Evolutionary conservation across 1,140 invertebrate genomes (phyloP).

Genomic region (Zaprionus kolodkinae): DNA sequence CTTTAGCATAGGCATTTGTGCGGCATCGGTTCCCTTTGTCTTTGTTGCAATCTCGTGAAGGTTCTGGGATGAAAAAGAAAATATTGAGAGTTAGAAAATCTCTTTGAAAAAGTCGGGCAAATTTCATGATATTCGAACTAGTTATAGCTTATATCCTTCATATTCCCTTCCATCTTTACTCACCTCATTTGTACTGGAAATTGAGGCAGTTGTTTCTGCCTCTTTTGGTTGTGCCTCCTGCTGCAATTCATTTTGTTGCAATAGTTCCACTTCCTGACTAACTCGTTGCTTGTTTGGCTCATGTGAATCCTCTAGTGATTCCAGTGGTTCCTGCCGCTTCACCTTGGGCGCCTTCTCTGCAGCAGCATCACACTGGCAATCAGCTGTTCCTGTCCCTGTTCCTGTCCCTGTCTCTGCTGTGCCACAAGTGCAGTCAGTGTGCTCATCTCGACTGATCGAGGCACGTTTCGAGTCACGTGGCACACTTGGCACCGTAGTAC

Average conservation of each 20-base stretch:
- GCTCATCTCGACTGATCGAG: slow-evolving; percentile 50
- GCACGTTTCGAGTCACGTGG: slow-evolving; percentile 59
- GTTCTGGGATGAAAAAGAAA: not conserved
- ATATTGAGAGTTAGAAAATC: not conserved
- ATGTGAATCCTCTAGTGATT: not conserved
- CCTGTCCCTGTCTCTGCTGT: not conserved
- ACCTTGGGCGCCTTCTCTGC: slow-evolving; percentile 60
- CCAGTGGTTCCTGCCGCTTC: slow-evolving; percentile 36
- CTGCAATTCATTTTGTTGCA: not conserved
- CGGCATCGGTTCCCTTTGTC: slow-evolving; percentile 19
- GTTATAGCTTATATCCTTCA: not conserved
- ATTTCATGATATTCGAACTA: not conserved
- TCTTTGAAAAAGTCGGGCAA: not conserved
- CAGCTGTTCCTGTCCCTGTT: not conserved
- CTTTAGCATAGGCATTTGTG: slow-evolving; percentile 53
- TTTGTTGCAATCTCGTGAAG: not conserved
- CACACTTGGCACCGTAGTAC: not conserved
- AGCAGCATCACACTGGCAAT: slow-evolving; percentile 28
- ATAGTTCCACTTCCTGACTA: not conserved
- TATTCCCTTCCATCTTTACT: not conserved
- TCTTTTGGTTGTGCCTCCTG: slow-evolving; percentile 9
- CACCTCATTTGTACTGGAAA: slow-evolving; percentile 22
- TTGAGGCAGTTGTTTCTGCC: not conserved
- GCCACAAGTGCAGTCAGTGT: slow-evolving; percentile 48
- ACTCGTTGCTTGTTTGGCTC: not conserved